Conservation (phyloP, 2,888 invertebrate species). For the Tholera decimalis region DNA sequence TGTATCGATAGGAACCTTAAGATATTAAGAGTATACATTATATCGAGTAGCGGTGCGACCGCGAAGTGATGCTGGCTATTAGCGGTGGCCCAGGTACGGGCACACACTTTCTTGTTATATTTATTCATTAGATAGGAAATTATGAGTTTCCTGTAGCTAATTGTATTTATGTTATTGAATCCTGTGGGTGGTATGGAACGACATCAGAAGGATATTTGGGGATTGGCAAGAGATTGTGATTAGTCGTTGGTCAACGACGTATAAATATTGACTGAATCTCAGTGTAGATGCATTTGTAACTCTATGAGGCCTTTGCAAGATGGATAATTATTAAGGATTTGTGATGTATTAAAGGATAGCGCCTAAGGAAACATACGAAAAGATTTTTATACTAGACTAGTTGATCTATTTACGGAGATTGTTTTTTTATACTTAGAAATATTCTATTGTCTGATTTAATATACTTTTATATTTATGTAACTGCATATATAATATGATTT, state of each 20-base stretch:
- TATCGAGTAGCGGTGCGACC: slow-evolving; percentile 90
- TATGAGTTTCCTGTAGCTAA: slow-evolving; percentile 91
- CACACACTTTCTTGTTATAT: slow-evolving; percentile 89
- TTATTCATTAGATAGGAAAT: slow-evolving; percentile 91
- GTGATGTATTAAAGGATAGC: slow-evolving; percentile 92
- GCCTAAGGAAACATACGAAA: slow-evolving; percentile 92
- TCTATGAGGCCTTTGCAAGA: slow-evolving; percentile 92
- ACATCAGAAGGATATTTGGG: slow-evolving; percentile 87
- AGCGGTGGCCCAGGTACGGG: slow-evolving; percentile 81
- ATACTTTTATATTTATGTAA: slow-evolving; percentile 91
- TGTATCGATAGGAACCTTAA: slow-evolving; percentile 89
- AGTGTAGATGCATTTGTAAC: slow-evolving; percentile 92
- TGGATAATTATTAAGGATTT: slow-evolving; percentile 91
- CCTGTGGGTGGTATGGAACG: slow-evolving; percentile 88
- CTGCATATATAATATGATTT: slow-evolving; percentile 88
- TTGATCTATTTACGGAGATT: slow-evolving; percentile 92
- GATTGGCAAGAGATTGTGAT: slow-evolving; percentile 91
- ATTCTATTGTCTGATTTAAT: slow-evolving; percentile 91
- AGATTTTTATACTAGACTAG: slow-evolving; percentile 92
- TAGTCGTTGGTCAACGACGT: slow-evolving; percentile 91
- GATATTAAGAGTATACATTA: slow-evolving; percentile 85
- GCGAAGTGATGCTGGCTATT: slow-evolving; percentile 89
- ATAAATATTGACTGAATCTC: slow-evolving; percentile 92
- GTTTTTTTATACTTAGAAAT: slow-evolving; percentile 92
- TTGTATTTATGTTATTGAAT: slow-evolving; percentile 90